Evolutionary conservation across 2,113 vertebrate species (phyloP).

Genomic region (Raja brachyura): DNA sequence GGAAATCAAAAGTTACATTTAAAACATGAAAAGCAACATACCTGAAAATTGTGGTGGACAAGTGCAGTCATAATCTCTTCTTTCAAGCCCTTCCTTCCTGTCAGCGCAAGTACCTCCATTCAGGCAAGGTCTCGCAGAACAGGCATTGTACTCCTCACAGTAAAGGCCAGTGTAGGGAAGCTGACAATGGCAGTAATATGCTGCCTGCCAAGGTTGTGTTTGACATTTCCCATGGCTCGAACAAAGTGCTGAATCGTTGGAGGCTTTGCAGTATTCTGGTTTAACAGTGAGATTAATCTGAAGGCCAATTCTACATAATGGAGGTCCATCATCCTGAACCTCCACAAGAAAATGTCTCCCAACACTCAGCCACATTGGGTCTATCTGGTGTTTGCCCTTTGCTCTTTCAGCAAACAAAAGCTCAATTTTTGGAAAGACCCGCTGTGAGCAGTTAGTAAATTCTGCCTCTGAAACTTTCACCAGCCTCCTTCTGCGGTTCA

Average conservation of each 20-base stretch:
- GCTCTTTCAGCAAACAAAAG: constrained; percentile 56
- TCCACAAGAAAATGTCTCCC: constrained; percentile 71
- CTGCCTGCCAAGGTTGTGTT: constrained; percentile 56
- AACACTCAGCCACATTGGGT: constrained; percentile 57
- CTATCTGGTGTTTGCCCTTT: constrained; percentile 54
- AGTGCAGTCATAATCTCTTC: constrained; percentile 54
- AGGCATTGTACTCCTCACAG: constrained; percentile 64
- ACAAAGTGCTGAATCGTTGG: constrained; percentile 56
- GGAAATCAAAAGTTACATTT: neutral
- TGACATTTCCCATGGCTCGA: constrained; percentile 68
- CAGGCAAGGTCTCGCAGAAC: constrained; percentile 59
- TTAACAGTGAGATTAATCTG: constrained; percentile 66
- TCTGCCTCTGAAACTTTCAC: constrained; percentile 61
- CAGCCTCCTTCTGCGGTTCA: constrained; percentile 60
- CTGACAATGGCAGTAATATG: constrained; percentile 61
- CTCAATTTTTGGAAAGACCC: constrained; percentile 46
- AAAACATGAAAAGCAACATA: constrained; percentile 46
- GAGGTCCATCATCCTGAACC: constrained; percentile 47
- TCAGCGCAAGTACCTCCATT: constrained; percentile 61
- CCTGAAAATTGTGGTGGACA: constrained; percentile 65
- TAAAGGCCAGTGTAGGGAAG: constrained; percentile 62
- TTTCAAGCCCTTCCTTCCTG: constrained; percentile 44
- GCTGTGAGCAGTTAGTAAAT: constrained; percentile 62
- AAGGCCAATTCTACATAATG: constrained; percentile 62
- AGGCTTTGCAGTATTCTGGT: constrained; percentile 59